Percentiles rank a stretch among this genome's conserved stretches.
phyloP scores from a whole-genome alignment of 2,113 vertebrate species.

The Chamaetylas fuelleborni region DNA sequence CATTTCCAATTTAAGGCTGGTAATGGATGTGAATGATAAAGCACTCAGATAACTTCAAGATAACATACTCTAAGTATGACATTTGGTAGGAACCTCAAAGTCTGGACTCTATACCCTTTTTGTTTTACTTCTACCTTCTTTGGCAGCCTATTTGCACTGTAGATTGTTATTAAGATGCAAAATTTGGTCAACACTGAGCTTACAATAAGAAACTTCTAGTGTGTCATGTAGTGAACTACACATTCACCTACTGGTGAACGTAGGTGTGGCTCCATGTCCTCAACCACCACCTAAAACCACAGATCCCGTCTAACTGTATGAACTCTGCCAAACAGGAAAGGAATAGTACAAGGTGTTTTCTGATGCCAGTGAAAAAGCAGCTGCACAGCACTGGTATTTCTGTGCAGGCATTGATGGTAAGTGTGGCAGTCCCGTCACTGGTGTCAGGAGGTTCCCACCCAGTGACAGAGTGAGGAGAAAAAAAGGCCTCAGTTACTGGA shows the following conservation, averaged over 20 bases:
- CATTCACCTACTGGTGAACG: accelerated
- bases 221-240: background rate
- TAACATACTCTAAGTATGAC: background rate
- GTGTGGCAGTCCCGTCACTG: background rate
- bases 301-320: background rate
- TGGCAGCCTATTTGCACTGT: background rate
- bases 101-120: accelerated
- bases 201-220: background rate
- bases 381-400: background rate
- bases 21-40: background rate
- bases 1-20: accelerated
- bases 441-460: background rate
- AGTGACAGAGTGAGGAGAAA: background rate
- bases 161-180: background rate
- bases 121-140: background rate
- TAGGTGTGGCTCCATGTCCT: background rate
- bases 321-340: background rate
- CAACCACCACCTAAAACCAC: background rate
- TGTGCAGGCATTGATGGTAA: background rate
- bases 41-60: background rate
- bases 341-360: background rate
- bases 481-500: background rate
- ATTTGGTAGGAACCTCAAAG: background rate
- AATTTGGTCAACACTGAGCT: background rate
- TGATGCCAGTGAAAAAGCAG: background rate